phyloP scores from a whole-genome alignment of 1,140 invertebrate genomes.

The Babylonia areolata region DNA sequence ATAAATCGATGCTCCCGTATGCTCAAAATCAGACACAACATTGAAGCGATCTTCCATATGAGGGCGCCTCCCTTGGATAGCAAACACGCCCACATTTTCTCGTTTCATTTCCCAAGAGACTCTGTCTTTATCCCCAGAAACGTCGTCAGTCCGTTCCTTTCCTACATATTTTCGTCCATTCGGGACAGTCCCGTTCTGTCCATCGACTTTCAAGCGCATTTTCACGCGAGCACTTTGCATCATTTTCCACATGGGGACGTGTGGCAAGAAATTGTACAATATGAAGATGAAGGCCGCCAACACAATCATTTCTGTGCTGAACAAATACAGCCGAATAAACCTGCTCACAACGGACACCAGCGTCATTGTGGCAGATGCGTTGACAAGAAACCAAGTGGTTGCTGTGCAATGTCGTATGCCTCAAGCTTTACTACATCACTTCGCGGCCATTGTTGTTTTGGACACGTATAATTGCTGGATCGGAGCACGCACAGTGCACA shows the following conservation, averaged over 20 bases:
- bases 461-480: not conserved
- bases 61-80: constrained; percentile 89
- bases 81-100: constrained; percentile 87
- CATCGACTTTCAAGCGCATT: constrained; percentile 50
- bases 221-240: constrained; percentile 55
- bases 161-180: constrained; percentile 22
- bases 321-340: constrained; percentile 59
- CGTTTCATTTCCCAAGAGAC: constrained; percentile 85
- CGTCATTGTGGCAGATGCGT: constrained; percentile 50
- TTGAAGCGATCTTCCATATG: constrained; percentile 96
- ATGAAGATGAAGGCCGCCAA: constrained; percentile 55
- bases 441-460: constrained; percentile 37
- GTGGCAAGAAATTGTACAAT: constrained; percentile 61
- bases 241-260: constrained; percentile 59
- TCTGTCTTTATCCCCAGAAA: constrained; percentile 47
- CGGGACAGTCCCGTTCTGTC: constrained; percentile 39
- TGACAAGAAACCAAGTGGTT: not conserved
- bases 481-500: not conserved
- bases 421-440: constrained; percentile 29
- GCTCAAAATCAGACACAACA: constrained; percentile 82
- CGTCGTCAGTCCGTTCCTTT: constrained; percentile 6
- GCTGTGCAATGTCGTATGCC: not conserved
- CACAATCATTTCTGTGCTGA: constrained; percentile 61
- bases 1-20: constrained; percentile 88
- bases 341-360: constrained; percentile 51